Evolutionary conservation across 2,888 invertebrate genomes (phyloP).

Genomic region (Drosophila nigricruria): DNA sequence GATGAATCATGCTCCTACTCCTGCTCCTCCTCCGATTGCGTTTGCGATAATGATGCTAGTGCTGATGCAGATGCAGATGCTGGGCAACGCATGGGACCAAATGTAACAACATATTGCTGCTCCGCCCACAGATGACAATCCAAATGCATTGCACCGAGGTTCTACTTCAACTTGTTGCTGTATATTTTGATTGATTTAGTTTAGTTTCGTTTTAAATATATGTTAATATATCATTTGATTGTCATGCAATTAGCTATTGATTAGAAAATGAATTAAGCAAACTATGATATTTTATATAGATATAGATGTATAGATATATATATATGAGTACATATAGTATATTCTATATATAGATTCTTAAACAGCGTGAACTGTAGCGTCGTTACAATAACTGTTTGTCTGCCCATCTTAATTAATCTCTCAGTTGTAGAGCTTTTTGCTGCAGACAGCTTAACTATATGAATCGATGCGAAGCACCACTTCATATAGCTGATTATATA

Average conservation of each 20-base stretch:
- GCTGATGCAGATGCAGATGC: constrained; percentile 32
- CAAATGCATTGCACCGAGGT: constrained; percentile 71
- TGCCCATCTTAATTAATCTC: neutral
- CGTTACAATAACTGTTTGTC: no score
- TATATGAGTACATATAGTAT: neutral
- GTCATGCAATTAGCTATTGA: neutral
- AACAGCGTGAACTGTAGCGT: neutral
- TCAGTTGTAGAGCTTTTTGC: neutral
- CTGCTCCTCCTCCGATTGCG: constrained; percentile 56
- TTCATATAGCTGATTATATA: neutral
- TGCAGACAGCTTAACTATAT: neutral
- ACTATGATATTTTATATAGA: neutral
- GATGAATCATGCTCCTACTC: constrained; percentile 44
- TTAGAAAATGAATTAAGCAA: no score
- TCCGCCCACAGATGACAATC: constrained; percentile 73
- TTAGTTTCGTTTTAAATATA: neutral
- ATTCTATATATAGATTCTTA: neutral
- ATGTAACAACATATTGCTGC: constrained; percentile 34
- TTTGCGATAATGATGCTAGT: constrained; percentile 30
- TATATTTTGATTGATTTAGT: constrained; percentile 26
- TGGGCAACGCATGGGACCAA: constrained; percentile 44
- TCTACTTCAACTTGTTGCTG: constrained; percentile 63
- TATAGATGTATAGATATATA: neutral
- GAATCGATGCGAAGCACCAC: no score
- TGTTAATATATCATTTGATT: neutral